phyloP scores from a whole-genome alignment of 1,140 invertebrate genomes.

The Papilio polyxenes region DNA sequence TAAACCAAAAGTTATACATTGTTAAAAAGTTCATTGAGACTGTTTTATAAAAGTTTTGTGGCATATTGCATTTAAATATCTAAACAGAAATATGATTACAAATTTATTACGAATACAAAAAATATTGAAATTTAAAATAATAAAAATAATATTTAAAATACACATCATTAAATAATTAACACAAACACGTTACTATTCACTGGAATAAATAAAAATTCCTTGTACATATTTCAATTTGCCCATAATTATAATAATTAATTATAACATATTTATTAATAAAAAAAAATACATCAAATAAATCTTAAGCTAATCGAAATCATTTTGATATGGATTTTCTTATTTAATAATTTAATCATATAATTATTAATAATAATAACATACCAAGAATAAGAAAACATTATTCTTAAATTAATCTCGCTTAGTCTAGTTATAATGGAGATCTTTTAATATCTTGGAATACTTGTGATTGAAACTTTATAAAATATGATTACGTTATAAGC shows the following conservation, averaged over 20 bases:
- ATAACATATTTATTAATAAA: not conserved
- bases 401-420: conserved; percentile 21
- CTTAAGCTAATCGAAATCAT: not conserved
- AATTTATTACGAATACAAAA: conserved; percentile 10
- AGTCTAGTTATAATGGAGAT: conserved; percentile 34
- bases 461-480: conserved; percentile 36
- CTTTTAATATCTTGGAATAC: conserved; percentile 39
- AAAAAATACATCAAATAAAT: not conserved
- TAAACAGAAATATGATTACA: not conserved
- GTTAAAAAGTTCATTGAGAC: no score
- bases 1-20: no score
- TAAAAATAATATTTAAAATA: conserved; percentile 38
- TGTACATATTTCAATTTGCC: not conserved
- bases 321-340: conserved; percentile 31
- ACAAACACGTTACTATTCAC: not conserved
- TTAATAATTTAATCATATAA: not conserved
- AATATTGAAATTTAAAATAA: conserved; percentile 35
- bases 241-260: not conserved
- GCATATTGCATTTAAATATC: not conserved
- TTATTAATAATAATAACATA: conserved; percentile 3
- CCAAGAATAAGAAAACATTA: not conserved
- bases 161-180: not conserved
- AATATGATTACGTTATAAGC: conserved; percentile 38
- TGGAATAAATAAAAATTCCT: conserved; percentile 4
- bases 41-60: no score